These are phyloP conservation scores for Zoanthus sociatus DNA, from an alignment of 92 coral and sea anemone species.

Conservation along the genomic window DNA sequence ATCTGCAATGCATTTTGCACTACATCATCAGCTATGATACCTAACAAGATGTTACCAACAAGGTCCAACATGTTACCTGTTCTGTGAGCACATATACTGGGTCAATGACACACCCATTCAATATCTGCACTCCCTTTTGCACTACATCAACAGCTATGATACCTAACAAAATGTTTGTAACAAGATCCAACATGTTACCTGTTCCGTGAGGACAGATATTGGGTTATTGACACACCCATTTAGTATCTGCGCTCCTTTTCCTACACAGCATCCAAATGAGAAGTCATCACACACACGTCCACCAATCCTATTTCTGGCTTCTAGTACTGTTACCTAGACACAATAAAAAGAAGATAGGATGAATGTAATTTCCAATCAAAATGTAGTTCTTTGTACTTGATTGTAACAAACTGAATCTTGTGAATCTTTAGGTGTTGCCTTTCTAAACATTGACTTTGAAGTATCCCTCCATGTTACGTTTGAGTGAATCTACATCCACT, in stretches of 20 bases:
- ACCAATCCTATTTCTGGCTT: slow-evolving; percentile 92
- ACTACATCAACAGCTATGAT: not conserved
- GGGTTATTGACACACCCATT: slow-evolving; percentile 97
- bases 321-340: slow-evolving; percentile 86
- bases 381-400: too few relatives aligned
- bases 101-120: slow-evolving; percentile 92
- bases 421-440: too few relatives aligned
- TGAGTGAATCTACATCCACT: too few relatives aligned
- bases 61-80: slow-evolving; percentile 60
- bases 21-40: not conserved
- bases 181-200: slow-evolving; percentile 53
- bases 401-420: too few relatives aligned
- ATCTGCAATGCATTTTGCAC: slow-evolving; percentile 83
- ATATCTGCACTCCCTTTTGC: slow-evolving; percentile 87
- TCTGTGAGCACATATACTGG: slow-evolving; percentile 84
- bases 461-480: too few relatives aligned
- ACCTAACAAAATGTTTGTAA: not conserved
- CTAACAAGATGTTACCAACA: not conserved
- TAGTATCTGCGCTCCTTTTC: slow-evolving; percentile 95
- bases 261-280: slow-evolving; percentile 85
- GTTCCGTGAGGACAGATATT: slow-evolving; percentile 80
- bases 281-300: slow-evolving; percentile 90
- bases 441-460: too few relatives aligned
- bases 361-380: too few relatives aligned
- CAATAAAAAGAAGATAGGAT: not conserved